Base-by-base conservation (phyloP, 2,113 vertebrate genomes). In the Sinocyclocheilus rhinocerous region DNA sequence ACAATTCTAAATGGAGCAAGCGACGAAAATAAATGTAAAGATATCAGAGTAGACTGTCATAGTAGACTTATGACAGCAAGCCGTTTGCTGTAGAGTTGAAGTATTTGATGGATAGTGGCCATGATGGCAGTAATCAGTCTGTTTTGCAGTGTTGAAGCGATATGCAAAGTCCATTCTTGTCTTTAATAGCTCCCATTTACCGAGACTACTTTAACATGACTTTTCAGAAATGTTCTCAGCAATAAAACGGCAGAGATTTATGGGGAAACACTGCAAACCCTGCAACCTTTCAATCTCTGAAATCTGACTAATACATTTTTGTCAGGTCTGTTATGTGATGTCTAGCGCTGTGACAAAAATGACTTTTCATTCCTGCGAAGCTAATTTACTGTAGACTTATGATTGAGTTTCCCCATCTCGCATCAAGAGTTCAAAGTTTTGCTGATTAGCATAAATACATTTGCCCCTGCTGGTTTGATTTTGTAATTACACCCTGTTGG, bases 1-100 rank as follows among this genome's bases (percentile, higher is more conserved):
- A 50, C 45, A 33, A 20, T 69, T 20, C 36, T 73, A 85, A 83
- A 61, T 63, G n/a, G 16, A 48, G 59, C 69, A 67, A 48, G 7
- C 33, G 59, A 81, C 42, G 15, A 76, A 85, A 85, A 82, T 88
- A 85, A 57, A 57, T 82, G 59, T 76, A 67, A 88, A 29, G 42
- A 67, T 78, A 52, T 72, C 22, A 39, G 70, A 65, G 78, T 39
- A 24, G 65, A 75, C 12, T 10, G 15, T 52, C 42, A 29, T 29
- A 29, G 45, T 0, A 76, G 24, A 76, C 4, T 16, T 76, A 76
- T 76, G 50, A 48, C 11, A 45, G 45, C 45, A 45, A 45, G 45
- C 45, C 10, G 45, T 45, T 45, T 45, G 45, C 15, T n/a, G 36
- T 76, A 75, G 52, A 61, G 15, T 13, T 52, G 24, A 55, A 26